These are phyloP conservation scores for Rhea americana DNA, from an alignment of 2,113 vertebrate genomes.

Conservation along the genomic window DNA sequence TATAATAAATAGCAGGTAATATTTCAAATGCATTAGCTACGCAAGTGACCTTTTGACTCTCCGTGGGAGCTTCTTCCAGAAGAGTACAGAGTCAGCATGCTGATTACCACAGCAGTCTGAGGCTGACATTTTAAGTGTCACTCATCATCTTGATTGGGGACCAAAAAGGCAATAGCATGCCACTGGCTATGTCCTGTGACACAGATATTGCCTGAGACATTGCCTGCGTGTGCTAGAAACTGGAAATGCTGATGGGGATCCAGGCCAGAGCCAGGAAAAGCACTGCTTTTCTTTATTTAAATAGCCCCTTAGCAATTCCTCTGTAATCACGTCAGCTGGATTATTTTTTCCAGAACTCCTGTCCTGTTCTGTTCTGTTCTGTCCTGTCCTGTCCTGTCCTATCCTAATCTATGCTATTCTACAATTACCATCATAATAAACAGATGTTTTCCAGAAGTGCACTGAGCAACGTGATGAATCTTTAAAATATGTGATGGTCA, in stretches of 20 bases:
- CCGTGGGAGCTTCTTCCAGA: background rate
- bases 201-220: background rate
- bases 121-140: conserved; percentile 33
- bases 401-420: background rate
- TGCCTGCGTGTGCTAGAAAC: background rate
- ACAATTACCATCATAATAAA: background rate
- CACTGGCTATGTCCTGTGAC: background rate
- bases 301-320: background rate
- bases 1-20: background rate
- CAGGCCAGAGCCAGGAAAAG: background rate
- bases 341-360: background rate
- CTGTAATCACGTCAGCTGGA: accelerated
- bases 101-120: background rate
- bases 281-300: background rate
- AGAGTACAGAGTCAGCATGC: background rate
- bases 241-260: background rate
- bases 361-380: background rate
- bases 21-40: conserved; percentile 23
- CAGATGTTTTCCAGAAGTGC: background rate
- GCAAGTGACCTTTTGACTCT: conserved; percentile 39
- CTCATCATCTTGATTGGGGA: background rate
- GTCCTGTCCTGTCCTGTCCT: background rate
- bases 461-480: background rate
- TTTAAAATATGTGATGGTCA: background rate
- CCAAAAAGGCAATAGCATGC: background rate